Base-by-base conservation (phyloP, 2,888 invertebrate genomes). In the Allophyes oxyacanthae region DNA sequence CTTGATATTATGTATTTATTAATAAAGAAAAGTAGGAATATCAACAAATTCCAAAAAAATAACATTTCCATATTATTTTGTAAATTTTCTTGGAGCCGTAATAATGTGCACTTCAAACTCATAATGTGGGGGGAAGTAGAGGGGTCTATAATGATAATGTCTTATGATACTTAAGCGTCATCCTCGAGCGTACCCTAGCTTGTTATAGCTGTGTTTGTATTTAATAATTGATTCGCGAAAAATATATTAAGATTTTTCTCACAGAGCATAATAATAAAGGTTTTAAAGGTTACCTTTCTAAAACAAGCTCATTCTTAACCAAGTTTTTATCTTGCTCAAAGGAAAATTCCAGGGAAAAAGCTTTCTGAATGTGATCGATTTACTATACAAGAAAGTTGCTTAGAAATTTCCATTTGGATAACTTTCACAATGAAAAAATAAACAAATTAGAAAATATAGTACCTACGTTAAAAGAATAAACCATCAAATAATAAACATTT, bases 71-170 rank as follows among this genome's bases (percentile, higher is more conserved):
- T 28, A 28, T n/a, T n/a, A n/a, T 28, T 28, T 8, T 28, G 7
- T 6, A 28, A 8, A 8, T 28, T 28, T 28, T 28, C 6, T 1
- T 28, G 2, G 28, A 8, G 4, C 7, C 28, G 6, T 28, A 28
- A 28, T 28, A 28, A 8, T 28, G 28, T 20, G 34, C 48, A 36
- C 43, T 37, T 44, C 9, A 52, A 57, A 48, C 28, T 57, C 33
- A 34, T 56, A 56, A 56, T 56, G 37, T 15, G 20, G 20, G 13
- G 32, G 30, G 40, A 15, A 45, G 25, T 26, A 43, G 20, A 49
- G 38, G 43, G 30, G 36, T 26, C 15, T 30, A 0, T 58, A 58
- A 64, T 46, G 64, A 60, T 63, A 57, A 68, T 72, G 57, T 41
- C 26, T 64, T 53, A 8, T 37, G 52, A 51, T 50, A 45, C 57